These are phyloP conservation scores for Kryptolebias marmoratus DNA, from an alignment of 2,113 vertebrate species.

Conservation along the genomic window DNA sequence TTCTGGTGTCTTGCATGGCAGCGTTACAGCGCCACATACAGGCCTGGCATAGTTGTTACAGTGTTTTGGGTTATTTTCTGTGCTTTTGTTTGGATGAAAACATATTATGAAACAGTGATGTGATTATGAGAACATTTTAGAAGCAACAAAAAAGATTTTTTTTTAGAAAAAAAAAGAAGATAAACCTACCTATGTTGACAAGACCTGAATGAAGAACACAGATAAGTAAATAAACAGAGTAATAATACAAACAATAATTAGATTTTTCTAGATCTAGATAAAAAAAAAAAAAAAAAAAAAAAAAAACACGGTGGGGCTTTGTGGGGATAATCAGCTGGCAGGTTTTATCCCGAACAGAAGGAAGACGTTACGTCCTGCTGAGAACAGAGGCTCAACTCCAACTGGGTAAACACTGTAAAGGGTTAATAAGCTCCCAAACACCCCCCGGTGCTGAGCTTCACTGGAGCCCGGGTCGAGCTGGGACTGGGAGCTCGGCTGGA, in stretches of 20 bases:
- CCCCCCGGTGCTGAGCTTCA: conserved; percentile 40
- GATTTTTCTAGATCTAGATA: conserved; percentile 25
- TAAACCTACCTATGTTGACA: no score
- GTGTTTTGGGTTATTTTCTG: no score
- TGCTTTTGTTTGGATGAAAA: no score
- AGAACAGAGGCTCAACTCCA: conserved; percentile 33
- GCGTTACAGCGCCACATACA: no score
- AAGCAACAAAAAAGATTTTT: no score
- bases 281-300: conserved; percentile 9
- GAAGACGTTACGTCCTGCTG: conserved; percentile 42
- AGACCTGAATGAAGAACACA: conserved; percentile 39
- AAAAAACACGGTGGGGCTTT: conserved; percentile 7
- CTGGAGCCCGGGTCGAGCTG: conserved; percentile 9
- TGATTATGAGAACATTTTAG: no score
- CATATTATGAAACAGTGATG: no score
- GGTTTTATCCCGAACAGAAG: conserved; percentile 32
- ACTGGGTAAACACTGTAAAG: conserved; percentile 42
- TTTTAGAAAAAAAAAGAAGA: no score
- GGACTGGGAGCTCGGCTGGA: conserved; percentile 19
- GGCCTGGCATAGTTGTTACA: no score
- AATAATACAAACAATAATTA: conserved; percentile 58
- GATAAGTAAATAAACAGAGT: conserved; percentile 50
- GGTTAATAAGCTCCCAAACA: conserved; percentile 58
- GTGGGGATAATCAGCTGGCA: conserved; percentile 26
- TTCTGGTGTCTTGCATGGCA: no score